Conservation (phyloP, 2,797 vertebrate species). For the Notolepis coatsorum region DNA sequence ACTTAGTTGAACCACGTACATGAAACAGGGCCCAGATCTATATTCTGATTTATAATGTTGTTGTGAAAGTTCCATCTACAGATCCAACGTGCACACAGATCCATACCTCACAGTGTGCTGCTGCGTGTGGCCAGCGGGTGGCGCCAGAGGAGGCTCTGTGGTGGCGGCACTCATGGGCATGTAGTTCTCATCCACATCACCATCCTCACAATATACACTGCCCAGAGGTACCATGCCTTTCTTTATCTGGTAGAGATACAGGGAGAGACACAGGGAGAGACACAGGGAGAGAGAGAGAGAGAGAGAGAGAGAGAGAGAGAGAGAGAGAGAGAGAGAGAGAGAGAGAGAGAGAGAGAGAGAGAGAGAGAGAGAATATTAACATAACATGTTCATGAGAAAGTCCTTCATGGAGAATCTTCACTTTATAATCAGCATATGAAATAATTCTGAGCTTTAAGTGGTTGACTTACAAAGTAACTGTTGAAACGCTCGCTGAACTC, state of each 20-base stretch:
- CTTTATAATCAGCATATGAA: not conserved
- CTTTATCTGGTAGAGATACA: conserved; percentile 79
- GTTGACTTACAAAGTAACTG: conserved; percentile 88
- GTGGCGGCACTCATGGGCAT: conserved; percentile 92
- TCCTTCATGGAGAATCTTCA: too few species aligned
- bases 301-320: not conserved
- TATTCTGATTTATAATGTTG: too few species aligned
- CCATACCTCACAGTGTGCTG: not conserved
- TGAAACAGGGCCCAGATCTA: too few species aligned
- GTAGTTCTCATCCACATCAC: conserved; percentile 89
- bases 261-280: not conserved
- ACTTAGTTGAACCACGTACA: too few species aligned
- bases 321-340: not conserved
- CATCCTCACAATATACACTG: conserved; percentile 81
- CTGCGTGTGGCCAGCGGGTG: too few species aligned
- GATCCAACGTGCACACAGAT: too few species aligned
- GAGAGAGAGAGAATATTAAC: not conserved
- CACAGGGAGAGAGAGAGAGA: not conserved
- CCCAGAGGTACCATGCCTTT: conserved; percentile 87
- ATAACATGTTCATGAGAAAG: too few species aligned
- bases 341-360: not conserved
- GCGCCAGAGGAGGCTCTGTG: conserved; percentile 75
- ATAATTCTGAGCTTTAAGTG: not conserved
- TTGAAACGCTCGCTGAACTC: conserved; percentile 89
- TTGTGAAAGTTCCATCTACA: too few species aligned